phyloP scores from a whole-genome alignment of 2,113 vertebrate genomes.

The Neolamprologus sp. region DNA sequence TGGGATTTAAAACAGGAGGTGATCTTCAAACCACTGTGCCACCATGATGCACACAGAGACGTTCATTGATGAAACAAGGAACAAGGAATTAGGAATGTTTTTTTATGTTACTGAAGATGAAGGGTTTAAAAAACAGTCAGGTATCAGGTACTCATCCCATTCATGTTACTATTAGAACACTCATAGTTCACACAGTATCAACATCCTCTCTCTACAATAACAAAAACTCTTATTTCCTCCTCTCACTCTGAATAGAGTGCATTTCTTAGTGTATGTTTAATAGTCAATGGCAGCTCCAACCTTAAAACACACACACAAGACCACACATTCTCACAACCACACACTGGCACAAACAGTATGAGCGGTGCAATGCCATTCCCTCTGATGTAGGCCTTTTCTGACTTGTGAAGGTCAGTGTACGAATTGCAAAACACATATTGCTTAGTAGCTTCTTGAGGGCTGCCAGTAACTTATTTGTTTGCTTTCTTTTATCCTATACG shows the following conservation, averaged over 20 bases:
- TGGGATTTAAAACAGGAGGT: background rate
- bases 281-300: background rate
- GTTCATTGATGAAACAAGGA: background rate
- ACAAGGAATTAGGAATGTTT: slow-evolving; percentile 49
- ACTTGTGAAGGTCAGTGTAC: slow-evolving; percentile 34
- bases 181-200: background rate
- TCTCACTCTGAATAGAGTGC: background rate
- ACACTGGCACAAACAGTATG: background rate
- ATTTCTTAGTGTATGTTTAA: background rate
- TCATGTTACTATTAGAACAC: slow-evolving; percentile 64
- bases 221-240: background rate
- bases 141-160: slow-evolving; percentile 50
- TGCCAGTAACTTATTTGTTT: slow-evolving; percentile 27
- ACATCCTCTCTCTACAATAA: background rate
- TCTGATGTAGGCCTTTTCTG: background rate
- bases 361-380: background rate
- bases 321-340: background rate
- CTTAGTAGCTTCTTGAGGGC: slow-evolving; percentile 4
- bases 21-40: background rate
- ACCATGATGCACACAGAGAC: background rate
- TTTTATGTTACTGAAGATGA: slow-evolving; percentile 60
- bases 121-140: slow-evolving; percentile 65
- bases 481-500: background rate
- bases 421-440: slow-evolving; percentile 20
- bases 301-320: background rate